Conservation (phyloP, 1,140 invertebrate genomes). For the Drosophila equinoxialis region DNA sequence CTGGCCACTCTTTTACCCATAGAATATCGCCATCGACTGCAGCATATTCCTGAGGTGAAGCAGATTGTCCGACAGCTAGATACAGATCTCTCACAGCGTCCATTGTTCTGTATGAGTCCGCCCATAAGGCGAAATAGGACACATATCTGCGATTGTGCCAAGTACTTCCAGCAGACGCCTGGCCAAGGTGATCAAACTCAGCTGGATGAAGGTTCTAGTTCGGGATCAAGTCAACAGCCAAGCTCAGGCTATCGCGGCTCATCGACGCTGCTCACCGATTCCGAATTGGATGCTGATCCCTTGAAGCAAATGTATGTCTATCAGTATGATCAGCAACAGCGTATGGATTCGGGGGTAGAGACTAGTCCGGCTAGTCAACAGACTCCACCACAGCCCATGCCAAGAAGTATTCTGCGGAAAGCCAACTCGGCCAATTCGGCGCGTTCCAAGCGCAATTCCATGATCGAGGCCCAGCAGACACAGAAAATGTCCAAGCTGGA, state of each 20-base stretch:
- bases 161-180: constrained; percentile 69
- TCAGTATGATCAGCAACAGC: constrained; percentile 89
- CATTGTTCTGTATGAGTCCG: constrained; percentile 87
- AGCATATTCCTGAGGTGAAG: constrained; percentile 89
- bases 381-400: constrained; percentile 84
- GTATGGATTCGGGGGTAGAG: constrained; percentile 73
- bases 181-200: constrained; percentile 53
- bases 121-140: constrained; percentile 85
- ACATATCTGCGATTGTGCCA: constrained; percentile 86
- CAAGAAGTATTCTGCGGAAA: constrained; percentile 81
- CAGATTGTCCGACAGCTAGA: constrained; percentile 78
- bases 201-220: constrained; percentile 84
- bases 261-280: constrained; percentile 91
- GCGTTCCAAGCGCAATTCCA: constrained; percentile 89
- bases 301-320: constrained; percentile 88
- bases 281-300: constrained; percentile 85
- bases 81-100: constrained; percentile 85
- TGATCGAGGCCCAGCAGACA: constrained; percentile 89
- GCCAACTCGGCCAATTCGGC: constrained; percentile 66
- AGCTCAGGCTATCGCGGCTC: constrained; percentile 93
- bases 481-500: constrained; percentile 84
- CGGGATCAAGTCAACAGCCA: constrained; percentile 90
- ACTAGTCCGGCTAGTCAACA: constrained; percentile 57
- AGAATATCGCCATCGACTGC: constrained; percentile 89
- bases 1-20: constrained; percentile 92